phyloP scores from a whole-genome alignment of 2,888 invertebrate species.

The Andrena bicolor region DNA sequence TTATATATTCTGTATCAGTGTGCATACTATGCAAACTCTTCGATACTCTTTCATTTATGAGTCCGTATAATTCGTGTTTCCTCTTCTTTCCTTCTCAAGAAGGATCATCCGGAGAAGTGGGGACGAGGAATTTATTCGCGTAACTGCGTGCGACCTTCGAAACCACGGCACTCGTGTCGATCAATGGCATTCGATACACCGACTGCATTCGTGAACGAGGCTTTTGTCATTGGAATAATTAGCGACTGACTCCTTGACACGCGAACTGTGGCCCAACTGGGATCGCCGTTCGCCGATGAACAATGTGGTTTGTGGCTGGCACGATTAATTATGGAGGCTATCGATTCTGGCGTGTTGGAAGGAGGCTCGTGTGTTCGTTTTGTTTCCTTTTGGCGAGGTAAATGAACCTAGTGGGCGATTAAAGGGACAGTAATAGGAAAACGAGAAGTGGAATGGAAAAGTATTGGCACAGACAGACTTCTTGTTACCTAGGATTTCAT shows the following conservation, averaged over 20 bases:
- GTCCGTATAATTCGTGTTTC: neutral
- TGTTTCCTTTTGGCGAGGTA: neutral
- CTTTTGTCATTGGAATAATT: slow-evolving; percentile 50
- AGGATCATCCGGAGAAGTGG: neutral
- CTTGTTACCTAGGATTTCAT: no score
- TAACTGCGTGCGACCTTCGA: slow-evolving; percentile 21
- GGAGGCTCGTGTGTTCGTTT: neutral
- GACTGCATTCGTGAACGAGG: slow-evolving; percentile 50
- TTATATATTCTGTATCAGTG: no score
- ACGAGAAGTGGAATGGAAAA: neutral
- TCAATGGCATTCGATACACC: slow-evolving; percentile 52
- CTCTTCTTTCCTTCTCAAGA: slow-evolving; percentile 5
- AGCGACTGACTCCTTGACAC: slow-evolving; percentile 42
- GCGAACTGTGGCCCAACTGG: slow-evolving; percentile 44
- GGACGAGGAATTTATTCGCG: slow-evolving; percentile 27
- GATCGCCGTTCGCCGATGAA: slow-evolving; percentile 26
- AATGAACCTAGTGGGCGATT: slow-evolving; percentile 29
- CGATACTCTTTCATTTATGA: no score
- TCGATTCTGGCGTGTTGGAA: slow-evolving; percentile 9
- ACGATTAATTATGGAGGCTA: slow-evolving; percentile 45
- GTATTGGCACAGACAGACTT: no score
- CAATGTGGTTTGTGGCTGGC: slow-evolving; percentile 47
- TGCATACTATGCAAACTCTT: no score
- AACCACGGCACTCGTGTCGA: slow-evolving; percentile 31
- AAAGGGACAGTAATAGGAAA: slow-evolving; percentile 7